Percentiles rank a stretch among this genome's conserved stretches.
Conservation (phyloP, 2,888 invertebrate species). For the Malthinus flaveolus region DNA sequence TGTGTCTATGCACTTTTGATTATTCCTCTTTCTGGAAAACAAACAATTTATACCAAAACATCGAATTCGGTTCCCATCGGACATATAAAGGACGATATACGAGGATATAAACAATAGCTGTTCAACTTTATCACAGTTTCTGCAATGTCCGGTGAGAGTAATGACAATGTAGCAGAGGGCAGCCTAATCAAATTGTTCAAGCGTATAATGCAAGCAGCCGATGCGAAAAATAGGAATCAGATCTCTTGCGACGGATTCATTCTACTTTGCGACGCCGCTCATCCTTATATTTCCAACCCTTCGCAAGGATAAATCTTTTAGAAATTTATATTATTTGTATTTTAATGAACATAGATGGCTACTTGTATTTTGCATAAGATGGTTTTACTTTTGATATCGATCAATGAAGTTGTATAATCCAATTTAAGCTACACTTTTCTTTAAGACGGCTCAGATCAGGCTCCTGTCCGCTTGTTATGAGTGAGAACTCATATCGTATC, state of each 20-base stretch:
- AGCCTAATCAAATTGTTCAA: constrained; percentile 31
- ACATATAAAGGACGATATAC: constrained; percentile 32
- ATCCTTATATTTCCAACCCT: constrained; percentile 24
- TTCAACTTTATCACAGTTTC: constrained; percentile 34
- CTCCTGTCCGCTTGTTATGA: too few species aligned
- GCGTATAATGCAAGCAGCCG: constrained; percentile 37
- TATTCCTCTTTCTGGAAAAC: constrained; percentile 21
- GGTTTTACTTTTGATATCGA: constrained; percentile 16
- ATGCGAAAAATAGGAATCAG: constrained; percentile 40
- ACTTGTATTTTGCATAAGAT: constrained; percentile 21
- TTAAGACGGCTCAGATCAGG: too few species aligned
- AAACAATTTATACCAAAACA: constrained; percentile 28
- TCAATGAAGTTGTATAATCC: neutral
- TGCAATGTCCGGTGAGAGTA: constrained; percentile 34
- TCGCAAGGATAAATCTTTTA: constrained; percentile 35
- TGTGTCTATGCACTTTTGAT: constrained; percentile 1
- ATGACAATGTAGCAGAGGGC: constrained; percentile 31
- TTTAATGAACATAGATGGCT: constrained; percentile 41
- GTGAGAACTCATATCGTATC: too few species aligned
- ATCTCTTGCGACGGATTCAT: constrained; percentile 42
- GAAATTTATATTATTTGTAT: constrained; percentile 38
- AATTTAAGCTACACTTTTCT: too few species aligned
- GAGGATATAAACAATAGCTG: constrained; percentile 34
- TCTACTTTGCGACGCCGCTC: constrained; percentile 35
- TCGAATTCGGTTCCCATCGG: constrained; percentile 26